A percentile compares a stretch with the other conserved stretches of the same genome.
phyloP scores from a whole-genome alignment of 2,797 vertebrate species.

The Erithacus rubecula region DNA sequence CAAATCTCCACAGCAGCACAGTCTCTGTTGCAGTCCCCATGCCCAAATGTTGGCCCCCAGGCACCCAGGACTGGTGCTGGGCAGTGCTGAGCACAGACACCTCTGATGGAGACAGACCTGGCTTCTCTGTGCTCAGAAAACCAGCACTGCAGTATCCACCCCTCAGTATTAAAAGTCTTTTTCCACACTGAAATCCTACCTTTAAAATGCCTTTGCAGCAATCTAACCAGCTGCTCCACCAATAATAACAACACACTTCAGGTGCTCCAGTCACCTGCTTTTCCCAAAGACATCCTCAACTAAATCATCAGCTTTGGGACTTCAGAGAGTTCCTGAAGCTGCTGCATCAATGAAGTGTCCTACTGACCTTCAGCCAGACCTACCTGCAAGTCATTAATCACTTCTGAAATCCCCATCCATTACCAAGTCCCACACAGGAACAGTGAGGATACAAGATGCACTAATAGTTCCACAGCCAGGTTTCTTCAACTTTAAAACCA shows the following conservation, averaged over 20 bases:
- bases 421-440: neutral
- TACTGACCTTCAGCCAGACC: constrained; percentile 25
- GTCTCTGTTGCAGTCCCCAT: accelerated
- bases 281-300: neutral
- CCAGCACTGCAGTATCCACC: neutral
- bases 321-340: constrained; percentile 1
- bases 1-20: accelerated
- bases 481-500: neutral
- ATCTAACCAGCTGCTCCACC: neutral
- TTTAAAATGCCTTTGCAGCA: neutral
- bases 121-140: neutral
- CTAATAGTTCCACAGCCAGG: neutral
- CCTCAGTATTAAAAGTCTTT: neutral
- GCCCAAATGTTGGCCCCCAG: neutral
- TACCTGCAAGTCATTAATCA: neutral
- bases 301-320: neutral
- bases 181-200: neutral
- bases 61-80: neutral
- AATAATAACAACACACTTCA: neutral
- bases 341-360: neutral
- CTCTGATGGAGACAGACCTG: neutral
- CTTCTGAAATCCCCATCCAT: neutral
- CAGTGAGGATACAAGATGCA: neutral
- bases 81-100: neutral
- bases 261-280: neutral